Base-by-base conservation (phyloP, 2,888 invertebrate species). In the Beris morrisii region DNA sequence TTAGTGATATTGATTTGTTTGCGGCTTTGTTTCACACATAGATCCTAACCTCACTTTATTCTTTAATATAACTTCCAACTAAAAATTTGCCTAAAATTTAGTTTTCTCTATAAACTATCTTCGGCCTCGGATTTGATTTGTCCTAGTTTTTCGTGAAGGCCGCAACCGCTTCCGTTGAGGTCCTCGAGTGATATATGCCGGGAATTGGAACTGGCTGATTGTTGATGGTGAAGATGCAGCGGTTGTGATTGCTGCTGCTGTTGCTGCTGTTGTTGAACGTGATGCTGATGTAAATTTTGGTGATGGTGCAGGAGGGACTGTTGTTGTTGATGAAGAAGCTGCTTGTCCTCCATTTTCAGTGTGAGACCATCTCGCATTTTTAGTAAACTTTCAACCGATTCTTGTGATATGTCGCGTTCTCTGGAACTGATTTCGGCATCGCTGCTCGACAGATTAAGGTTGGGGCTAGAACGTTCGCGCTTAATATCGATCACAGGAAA, bases 401-500 rank as follows among this genome's bases (percentile, higher is more conserved):
- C 72, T 45, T 68, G 70, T 57, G 71, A 69, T 66, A 71, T 67
- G 50, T 70, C 69, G 45, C 66, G 63, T 67, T 70, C 70, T 48
- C 66, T 50, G 6, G 69, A 70, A 68, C 66, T 70, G 7, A 68
- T 53, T 56, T 71, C 71, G 13, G 66, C 65, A 13, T 57, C 64
- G 30, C 67, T 67, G 38, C 28, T 44, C 44, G 57, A n/a, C 53
- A 44, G 28, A 28, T 43, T 53, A n/a, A 22, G 38, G 12, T 52
- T n/a, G 12, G 73, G 71, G 71, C 77, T 80, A 57, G 76, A 69
- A 4, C 80, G 80, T 79, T 89, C 87, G 68, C 84, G 82, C 78
- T 86, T 88, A 70, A 85, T 85, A 64, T 86, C 84, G 69, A 83
- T 81, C 70, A 73, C 71, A 52, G 75, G 67, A 61, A 70, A 72